These are phyloP conservation scores for Euproctis similis DNA, from an alignment of 2,888 invertebrate species.

Conservation along the genomic window DNA sequence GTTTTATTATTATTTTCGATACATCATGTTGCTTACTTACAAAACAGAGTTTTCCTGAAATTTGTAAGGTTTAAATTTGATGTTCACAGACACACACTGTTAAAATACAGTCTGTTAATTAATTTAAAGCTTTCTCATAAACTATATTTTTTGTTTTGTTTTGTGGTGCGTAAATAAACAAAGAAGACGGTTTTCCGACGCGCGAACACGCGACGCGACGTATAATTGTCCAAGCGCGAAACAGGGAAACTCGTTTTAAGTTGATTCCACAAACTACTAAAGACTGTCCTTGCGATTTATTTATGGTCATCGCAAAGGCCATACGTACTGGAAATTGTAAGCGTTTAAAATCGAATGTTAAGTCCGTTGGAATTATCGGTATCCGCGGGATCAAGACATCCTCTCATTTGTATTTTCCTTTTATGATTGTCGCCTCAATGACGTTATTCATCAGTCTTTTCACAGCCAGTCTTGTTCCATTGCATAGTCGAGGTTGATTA, in stretches of 20 bases:
- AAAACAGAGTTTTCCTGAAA: slow-evolving; percentile 10
- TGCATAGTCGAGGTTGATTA: slow-evolving; percentile 8
- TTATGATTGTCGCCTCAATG: slow-evolving; percentile 10
- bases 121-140: slow-evolving; percentile 1
- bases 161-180: not conserved
- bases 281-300: slow-evolving; percentile 7
- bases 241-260: slow-evolving; percentile 1
- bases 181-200: slow-evolving; percentile 1
- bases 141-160: slow-evolving; percentile 1
- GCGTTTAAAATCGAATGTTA: slow-evolving; percentile 9
- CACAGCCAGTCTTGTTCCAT: slow-evolving; percentile 8
- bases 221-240: not conserved
- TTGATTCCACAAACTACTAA: slow-evolving; percentile 1
- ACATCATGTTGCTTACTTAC: slow-evolving; percentile 11
- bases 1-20: slow-evolving; percentile 10
- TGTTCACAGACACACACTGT: slow-evolving; percentile 3
- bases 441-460: slow-evolving; percentile 9
- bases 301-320: slow-evolving; percentile 5
- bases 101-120: slow-evolving; percentile 2
- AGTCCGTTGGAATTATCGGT: slow-evolving; percentile 5
- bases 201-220: slow-evolving; percentile 1
- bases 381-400: not conserved
- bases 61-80: slow-evolving; percentile 6
- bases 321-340: slow-evolving; percentile 9
- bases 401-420: slow-evolving; percentile 10